phyloP scores from a whole-genome alignment of 2,888 invertebrate genomes.

The Flabesymbios commensalis region DNA sequence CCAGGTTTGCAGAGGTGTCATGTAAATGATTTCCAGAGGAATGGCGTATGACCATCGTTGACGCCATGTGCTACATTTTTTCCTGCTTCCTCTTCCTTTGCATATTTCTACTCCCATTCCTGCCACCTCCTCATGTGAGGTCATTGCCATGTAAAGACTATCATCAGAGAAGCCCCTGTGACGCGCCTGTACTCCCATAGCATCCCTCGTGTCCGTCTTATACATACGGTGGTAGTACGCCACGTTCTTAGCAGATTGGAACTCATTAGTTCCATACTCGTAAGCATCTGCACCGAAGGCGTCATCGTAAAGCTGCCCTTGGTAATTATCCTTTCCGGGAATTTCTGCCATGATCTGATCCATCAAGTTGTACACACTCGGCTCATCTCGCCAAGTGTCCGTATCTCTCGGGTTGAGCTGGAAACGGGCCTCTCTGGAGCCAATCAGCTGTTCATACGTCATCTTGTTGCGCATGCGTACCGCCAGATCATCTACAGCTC shows the following conservation, averaged over 20 bases:
- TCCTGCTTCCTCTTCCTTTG: not conserved
- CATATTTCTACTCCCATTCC: constrained; percentile 26
- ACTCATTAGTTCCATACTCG: no score
- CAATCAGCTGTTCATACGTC: not conserved
- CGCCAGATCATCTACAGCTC: constrained; percentile 41
- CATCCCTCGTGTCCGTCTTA: constrained; percentile 4
- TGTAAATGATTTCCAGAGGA: constrained; percentile 48
- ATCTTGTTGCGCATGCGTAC: constrained; percentile 21
- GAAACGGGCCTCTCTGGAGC: constrained; percentile 3
- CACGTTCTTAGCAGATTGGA: no score
- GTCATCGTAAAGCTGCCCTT: constrained; percentile 29
- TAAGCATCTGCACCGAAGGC: constrained; percentile 23
- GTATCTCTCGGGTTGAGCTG: constrained; percentile 6
- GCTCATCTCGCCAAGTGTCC: constrained; percentile 5
- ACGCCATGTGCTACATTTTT: not conserved
- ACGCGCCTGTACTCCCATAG: constrained; percentile 8
- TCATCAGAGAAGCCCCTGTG: constrained; percentile 20
- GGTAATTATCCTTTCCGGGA: constrained; percentile 44
- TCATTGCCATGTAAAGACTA: constrained; percentile 40
- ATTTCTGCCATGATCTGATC: constrained; percentile 41
- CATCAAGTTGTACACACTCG: constrained; percentile 19
- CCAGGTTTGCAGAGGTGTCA: constrained; percentile 48
- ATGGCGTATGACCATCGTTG: constrained; percentile 44
- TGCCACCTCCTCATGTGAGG: constrained; percentile 38
- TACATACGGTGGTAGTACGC: constrained; percentile 20